A percentile compares a stretch with the other conserved stretches of the same genome.
These are phyloP conservation scores for Silurus asotus DNA, from an alignment of 2,113 vertebrate species.

Conservation along the genomic window DNA sequence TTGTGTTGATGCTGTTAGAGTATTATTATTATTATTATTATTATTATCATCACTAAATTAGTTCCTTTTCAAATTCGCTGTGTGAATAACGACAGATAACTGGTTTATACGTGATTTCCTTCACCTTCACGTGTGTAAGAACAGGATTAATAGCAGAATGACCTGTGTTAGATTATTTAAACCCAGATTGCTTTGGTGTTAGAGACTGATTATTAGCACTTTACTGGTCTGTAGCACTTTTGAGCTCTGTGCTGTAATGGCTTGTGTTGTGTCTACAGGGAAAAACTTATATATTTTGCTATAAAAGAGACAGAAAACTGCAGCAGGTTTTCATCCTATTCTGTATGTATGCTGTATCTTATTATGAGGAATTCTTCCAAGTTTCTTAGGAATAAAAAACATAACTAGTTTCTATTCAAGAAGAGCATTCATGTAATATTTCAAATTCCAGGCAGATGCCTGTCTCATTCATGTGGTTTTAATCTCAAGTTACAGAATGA, in stretches of 20 bases:
- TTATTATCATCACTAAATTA: background rate
- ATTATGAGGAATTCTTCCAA: background rate
- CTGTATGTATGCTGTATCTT: background rate
- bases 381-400: background rate
- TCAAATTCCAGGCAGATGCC: background rate
- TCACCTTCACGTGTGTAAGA: background rate
- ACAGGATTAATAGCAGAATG: background rate
- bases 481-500: background rate
- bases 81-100: background rate
- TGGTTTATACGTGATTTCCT: background rate
- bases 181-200: background rate
- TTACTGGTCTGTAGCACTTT: background rate
- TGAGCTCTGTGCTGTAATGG: conserved; percentile 6
- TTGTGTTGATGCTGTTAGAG: no score
- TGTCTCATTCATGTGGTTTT: background rate
- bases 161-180: background rate
- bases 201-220: background rate
- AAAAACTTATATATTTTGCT: background rate
- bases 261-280: background rate
- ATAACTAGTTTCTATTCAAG: background rate
- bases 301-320: background rate
- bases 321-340: background rate
- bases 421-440: background rate
- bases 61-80: background rate
- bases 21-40: background rate